Base-by-base conservation (phyloP, 2,797 vertebrate genomes). In the Sebastes baramenuke region DNA sequence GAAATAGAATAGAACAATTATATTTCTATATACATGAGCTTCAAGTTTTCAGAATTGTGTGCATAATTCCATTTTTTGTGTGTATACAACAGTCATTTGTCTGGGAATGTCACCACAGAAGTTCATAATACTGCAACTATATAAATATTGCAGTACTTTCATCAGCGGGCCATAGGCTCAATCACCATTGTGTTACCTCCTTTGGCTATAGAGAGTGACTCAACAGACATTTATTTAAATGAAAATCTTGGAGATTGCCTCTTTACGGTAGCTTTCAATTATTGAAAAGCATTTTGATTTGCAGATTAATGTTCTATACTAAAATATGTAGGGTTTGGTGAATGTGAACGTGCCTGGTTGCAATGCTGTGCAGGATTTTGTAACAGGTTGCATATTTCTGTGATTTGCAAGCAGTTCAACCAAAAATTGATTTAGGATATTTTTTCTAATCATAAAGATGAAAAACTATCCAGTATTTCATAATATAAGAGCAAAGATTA, bases 371-470 rank as follows among this genome's bases (percentile, higher is more conserved):
- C 36, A 60, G 10, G 10, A 42, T 42, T 24, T 24, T 62, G 6
- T 36, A 56, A 59, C 14, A 24, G 11, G 5, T 59, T 80, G 24
- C 9, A 20, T 72, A 34, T 67, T 67, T 68, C 46, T 72, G 49
- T 72, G 30, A 74, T 77, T 59, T 70, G 27, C 54, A 62, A 66
- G n/a, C 34, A 54, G 2, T 32, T 79, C 13, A 36, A 24, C 8
- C 60, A 56, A 49, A 20, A 20, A 56, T 5, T 32, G 10, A 74
- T 74, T 10, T 60, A n/a, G n/a, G n/a, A 64, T 24, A 22, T 4
- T 42, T 73, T 68, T 68, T 29, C 20, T 4, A 32, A 27, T 62
- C 49, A n/a, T 54, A n/a, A 52, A n/a, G 16, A 52, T 52, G 49
- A 52, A 49, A 20, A 52, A 52, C 49, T 20, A 52, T 52, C 32